These are phyloP conservation scores for Coenobita brevimanus DNA, from an alignment of 1,140 invertebrate genomes.

Conservation along the genomic window DNA sequence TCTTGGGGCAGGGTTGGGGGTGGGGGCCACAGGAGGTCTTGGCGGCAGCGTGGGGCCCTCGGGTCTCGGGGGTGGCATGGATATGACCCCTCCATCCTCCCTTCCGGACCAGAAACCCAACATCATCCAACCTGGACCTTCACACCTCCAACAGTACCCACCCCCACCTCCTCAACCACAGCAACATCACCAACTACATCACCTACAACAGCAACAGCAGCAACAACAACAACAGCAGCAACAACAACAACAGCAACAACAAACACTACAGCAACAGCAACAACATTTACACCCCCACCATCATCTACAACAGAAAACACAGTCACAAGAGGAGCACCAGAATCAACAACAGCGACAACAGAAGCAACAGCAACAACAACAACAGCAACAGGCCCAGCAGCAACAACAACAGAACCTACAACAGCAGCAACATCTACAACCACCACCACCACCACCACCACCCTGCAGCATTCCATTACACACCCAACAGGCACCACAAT, in stretches of 20 bases:
- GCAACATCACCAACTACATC: slow-evolving; percentile 29
- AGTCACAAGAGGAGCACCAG: slow-evolving; percentile 45
- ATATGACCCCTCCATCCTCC: neutral
- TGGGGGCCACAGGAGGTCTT: neutral
- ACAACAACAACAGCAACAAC: slow-evolving; percentile 31
- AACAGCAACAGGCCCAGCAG: slow-evolving; percentile 56
- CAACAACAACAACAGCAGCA: slow-evolving; percentile 44
- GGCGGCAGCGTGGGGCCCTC: slow-evolving; percentile 3
- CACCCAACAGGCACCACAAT: slow-evolving; percentile 19
- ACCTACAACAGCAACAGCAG: slow-evolving; percentile 40
- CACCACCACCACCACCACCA: slow-evolving; percentile 41
- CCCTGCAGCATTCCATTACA: neutral
- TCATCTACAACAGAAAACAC: slow-evolving; percentile 35
- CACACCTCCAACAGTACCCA: slow-evolving; percentile 21
- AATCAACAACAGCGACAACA: slow-evolving; percentile 46
- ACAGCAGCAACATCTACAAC: no score
- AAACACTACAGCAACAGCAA: slow-evolving; percentile 46
- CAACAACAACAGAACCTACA: slow-evolving; percentile 48
- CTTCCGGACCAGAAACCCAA: neutral
- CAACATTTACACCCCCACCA: slow-evolving; percentile 45
- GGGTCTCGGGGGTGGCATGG: slow-evolving; percentile 30
- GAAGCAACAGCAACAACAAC: slow-evolving; percentile 49
- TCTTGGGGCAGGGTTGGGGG: no score
- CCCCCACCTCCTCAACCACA: slow-evolving; percentile 17
- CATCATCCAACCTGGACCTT: neutral